Conservation (phyloP, 2,888 invertebrate species). For the Sarcophaga caerulescens region DNA sequence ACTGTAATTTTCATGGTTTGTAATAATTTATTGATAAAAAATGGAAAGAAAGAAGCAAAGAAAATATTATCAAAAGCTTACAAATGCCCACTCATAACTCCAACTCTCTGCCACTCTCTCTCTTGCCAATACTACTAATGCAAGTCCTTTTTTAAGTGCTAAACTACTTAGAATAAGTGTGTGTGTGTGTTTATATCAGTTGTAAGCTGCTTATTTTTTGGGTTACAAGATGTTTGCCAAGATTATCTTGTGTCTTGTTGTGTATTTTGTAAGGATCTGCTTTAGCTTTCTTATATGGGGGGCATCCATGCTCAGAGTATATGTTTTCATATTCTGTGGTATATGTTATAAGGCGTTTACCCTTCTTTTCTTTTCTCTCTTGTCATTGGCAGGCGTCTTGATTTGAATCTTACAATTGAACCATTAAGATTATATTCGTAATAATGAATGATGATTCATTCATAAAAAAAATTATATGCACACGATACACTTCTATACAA, state of each 20-base stretch:
- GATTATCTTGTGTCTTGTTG: conserved; percentile 52
- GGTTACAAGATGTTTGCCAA: conserved; percentile 61
- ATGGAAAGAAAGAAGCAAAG: neutral
- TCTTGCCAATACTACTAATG: neutral
- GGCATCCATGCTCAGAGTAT: too few species aligned
- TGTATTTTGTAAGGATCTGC: neutral
- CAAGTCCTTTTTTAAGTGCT: conserved; percentile 22
- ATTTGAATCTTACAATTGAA: conserved; percentile 39
- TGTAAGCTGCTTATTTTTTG: conserved; percentile 60
- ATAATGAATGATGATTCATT: conserved; percentile 17
- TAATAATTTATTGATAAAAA: conserved; percentile 72
- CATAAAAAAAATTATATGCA: conserved; percentile 52
- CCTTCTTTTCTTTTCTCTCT: conserved; percentile 27
- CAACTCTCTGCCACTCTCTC: neutral
- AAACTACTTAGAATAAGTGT: neutral
- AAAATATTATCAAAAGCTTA: too few species aligned
- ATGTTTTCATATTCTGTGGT: too few species aligned
- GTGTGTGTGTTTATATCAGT: neutral
- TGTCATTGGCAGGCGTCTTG: conserved; percentile 13
- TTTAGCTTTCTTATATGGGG: too few species aligned
- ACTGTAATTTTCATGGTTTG: conserved; percentile 75
- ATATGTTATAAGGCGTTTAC: conserved; percentile 11
- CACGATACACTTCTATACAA: conserved; percentile 14
- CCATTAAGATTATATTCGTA: conserved; percentile 53
- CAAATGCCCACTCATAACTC: neutral